Evolutionary conservation across 2,888 invertebrate genomes (phyloP), one percentile per base, ranked within the genome.

Genomic region (Aleiodes alternator): DNA sequence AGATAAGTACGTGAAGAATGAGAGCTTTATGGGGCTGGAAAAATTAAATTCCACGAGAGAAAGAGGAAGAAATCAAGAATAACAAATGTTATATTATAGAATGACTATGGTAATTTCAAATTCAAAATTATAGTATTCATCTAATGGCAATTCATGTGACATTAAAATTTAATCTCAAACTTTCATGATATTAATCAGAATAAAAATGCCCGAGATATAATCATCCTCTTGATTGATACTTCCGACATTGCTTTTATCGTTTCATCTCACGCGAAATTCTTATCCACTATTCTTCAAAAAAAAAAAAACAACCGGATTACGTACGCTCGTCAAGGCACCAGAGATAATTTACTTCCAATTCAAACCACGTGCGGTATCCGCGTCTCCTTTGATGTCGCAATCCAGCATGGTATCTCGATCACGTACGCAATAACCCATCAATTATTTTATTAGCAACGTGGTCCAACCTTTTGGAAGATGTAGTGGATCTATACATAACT

Each of bases 281-380:
- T 43, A 43, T 38, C 38, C 61, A 12, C 61, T 16, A 38, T 43
- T 31, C 14, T 16, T 61, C 8, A 61, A 23, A 61, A 61, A 38
- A 43, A n/a, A n/a, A n/a, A n/a, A n/a, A n/a, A n/a, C n/a, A n/a
- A 38, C 12, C 8, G 61, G 61, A 61, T 61, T 61, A 14, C 34
- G 61, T 43, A 61, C 38, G 38, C 61, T 61, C 61, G 43, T 61
- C 61, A 61, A 61, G 78, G 75, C 69, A 69, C 76, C 70, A 78
- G 71, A 76, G 79, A 78, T 80, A 80, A 80, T 79, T 79, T 78
- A 80, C 79, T 80, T 79, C 72, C 79, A 77, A 80, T 80, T 80
- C 80, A 14, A 74, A 51, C 72, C 80, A 80, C 80, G 80, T 78
- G 66, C 76, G 73, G 68, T 64, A 69, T 68, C 59, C 73, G 50